Conservation (phyloP, 2,797 vertebrate species). For the Sebastes variabilis region DNA sequence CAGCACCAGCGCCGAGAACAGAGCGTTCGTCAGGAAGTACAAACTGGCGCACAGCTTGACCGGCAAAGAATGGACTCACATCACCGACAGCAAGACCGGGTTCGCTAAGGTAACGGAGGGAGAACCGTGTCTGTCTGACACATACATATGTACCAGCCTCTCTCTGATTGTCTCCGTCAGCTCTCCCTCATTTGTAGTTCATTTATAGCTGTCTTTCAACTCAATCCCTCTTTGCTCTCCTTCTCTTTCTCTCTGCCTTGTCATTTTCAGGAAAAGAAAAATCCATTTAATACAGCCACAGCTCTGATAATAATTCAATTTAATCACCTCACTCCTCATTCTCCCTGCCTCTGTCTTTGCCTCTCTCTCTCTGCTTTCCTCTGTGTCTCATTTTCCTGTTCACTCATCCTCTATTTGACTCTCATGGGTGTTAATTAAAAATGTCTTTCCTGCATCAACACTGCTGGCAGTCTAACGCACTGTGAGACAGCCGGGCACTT, state of each 20-base stretch:
- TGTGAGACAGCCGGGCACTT: slow-evolving; percentile 54
- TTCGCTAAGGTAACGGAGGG: slow-evolving; percentile 88
- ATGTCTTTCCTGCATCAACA: slow-evolving; percentile 73
- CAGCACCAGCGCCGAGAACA: slow-evolving; percentile 88
- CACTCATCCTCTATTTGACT: slow-evolving; percentile 69
- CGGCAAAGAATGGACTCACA: slow-evolving; percentile 92
- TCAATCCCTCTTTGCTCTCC: slow-evolving; percentile 5
- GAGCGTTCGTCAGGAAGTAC: slow-evolving; percentile 96
- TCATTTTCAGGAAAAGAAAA: slow-evolving; percentile 45
- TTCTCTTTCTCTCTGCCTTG: slow-evolving; percentile 9
- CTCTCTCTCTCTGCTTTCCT: slow-evolving; percentile 30
- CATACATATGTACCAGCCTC: slow-evolving; percentile 27
- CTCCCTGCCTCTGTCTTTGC: slow-evolving; percentile 32
- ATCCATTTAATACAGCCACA: slow-evolving; percentile 65
- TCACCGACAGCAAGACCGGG: slow-evolving; percentile 90
- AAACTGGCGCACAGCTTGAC: slow-evolving; percentile 94
- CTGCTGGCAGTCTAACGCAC: slow-evolving; percentile 59
- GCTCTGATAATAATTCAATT: slow-evolving; percentile 79
- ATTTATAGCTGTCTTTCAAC: slow-evolving; percentile 59
- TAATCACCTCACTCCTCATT: slow-evolving; percentile 71
- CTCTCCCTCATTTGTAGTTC: slow-evolving; percentile 57
- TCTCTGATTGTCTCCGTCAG: slow-evolving; percentile 43
- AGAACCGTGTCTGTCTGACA: not conserved
- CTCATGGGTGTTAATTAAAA: slow-evolving; percentile 83
- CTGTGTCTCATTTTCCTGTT: slow-evolving; percentile 61